phyloP scores from a whole-genome alignment of 2,113 vertebrate species.

The Syrmaticus mikado region DNA sequence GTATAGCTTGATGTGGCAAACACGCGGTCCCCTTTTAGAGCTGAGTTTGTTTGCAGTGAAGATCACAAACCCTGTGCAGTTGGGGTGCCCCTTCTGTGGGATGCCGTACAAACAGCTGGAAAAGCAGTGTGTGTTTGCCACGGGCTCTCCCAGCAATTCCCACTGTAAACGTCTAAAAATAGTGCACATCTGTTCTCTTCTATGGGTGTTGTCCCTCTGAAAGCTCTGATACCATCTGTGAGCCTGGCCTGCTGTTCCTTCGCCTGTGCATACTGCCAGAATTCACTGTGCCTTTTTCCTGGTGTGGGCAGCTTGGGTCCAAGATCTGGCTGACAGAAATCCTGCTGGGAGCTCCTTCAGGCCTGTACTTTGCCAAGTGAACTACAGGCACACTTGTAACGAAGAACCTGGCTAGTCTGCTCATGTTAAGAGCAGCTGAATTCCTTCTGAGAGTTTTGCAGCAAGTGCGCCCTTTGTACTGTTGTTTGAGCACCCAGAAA shows the following conservation, averaged over 20 bases:
- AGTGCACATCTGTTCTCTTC: not conserved
- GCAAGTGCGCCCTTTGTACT: not conserved
- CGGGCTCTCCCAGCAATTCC: not conserved
- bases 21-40: not conserved
- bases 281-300: not conserved
- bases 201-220: not conserved
- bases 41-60: not conserved
- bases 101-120: not conserved
- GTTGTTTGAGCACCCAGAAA: not conserved
- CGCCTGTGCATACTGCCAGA: not conserved
- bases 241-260: not conserved
- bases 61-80: accelerated
- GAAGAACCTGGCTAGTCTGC: not conserved
- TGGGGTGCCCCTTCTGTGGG: accelerated
- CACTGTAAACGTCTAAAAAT: not conserved
- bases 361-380: not conserved
- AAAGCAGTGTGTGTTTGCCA: not conserved
- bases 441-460: not conserved
- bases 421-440: not conserved
- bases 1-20: not conserved
- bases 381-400: not conserved
- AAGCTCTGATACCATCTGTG: not conserved
- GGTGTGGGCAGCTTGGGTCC: not conserved
- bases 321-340: not conserved
- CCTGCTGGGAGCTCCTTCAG: not conserved